phyloP scores from a whole-genome alignment of 2,888 invertebrate genomes.

The Hermodice carunculata region DNA sequence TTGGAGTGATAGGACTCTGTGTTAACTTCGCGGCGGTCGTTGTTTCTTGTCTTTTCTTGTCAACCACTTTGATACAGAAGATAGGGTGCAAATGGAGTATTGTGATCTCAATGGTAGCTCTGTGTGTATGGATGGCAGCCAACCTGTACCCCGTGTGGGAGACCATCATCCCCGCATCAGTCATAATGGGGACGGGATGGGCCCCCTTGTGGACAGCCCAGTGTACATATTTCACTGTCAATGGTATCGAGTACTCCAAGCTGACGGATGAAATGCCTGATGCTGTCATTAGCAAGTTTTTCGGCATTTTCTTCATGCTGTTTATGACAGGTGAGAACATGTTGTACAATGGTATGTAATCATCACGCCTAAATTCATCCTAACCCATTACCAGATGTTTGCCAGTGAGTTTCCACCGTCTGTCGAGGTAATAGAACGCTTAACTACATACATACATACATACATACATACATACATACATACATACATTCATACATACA shows the following conservation, averaged over 20 bases:
- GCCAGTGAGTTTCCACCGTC: too few species aligned
- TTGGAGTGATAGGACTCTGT: conserved; percentile 15
- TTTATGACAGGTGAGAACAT: conserved; percentile 83
- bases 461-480: too few species aligned
- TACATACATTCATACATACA: too few species aligned
- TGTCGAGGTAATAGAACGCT: too few species aligned
- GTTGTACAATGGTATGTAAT: too few species aligned
- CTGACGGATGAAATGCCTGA: conserved; percentile 81
- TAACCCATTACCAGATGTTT: too few species aligned
- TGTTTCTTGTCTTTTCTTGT: conserved; percentile 89
- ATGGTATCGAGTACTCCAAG: conserved; percentile 78
- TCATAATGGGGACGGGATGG: conserved; percentile 90
- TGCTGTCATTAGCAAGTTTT: conserved; percentile 93
- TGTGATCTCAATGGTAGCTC: conserved; percentile 89
- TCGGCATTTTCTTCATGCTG: conserved; percentile 97
- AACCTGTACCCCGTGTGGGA: conserved; percentile 89
- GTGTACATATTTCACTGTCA: conserved; percentile 88
- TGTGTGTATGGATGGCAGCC: conserved; percentile 91
- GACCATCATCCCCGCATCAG: conserved; percentile 81
- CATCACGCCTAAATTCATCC: too few species aligned
- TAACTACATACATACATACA: too few species aligned
- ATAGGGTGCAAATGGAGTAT: conserved; percentile 96
- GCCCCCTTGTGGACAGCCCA: conserved; percentile 98
- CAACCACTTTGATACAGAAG: conserved; percentile 36
- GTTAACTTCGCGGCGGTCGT: conserved; percentile 19